Percentiles rank a stretch among this genome's conserved stretches.
Evolutionary conservation across 2,797 vertebrate genomes (phyloP).

Genomic region (Myiothlypis chrysogaster): DNA sequence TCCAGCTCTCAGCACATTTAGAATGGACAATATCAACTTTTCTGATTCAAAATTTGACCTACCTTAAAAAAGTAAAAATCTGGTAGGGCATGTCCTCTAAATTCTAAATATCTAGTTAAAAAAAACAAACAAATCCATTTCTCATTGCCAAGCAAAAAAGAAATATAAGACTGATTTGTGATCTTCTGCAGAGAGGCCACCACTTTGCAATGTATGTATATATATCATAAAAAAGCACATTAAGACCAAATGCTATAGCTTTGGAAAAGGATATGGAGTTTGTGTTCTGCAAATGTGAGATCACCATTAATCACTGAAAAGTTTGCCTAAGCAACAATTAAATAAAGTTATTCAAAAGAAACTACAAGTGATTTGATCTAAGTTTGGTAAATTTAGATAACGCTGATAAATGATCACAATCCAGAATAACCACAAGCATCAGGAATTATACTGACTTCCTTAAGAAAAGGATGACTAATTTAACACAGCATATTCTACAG

Average conservation of each 20-base stretch:
- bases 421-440: not conserved
- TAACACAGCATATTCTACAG: not conserved
- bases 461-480: not conserved
- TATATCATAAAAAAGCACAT: not conserved
- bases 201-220: slow-evolving; percentile 7
- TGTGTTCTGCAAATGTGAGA: not conserved
- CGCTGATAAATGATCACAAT: not conserved
- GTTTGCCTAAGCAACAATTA: not conserved
- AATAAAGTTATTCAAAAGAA: not conserved
- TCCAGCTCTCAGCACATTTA: slow-evolving; percentile 68
- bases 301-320: not conserved
- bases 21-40: slow-evolving; percentile 53
- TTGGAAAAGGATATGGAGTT: not conserved
- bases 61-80: slow-evolving; percentile 67
- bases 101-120: slow-evolving; percentile 69
- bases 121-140: slow-evolving; percentile 69
- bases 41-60: slow-evolving; percentile 61
- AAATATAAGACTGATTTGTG: slow-evolving; percentile 47
- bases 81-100: slow-evolving; percentile 64
- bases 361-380: not conserved
- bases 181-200: slow-evolving; percentile 45
- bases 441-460: not conserved
- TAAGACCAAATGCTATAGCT: not conserved
- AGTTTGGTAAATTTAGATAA: not conserved
- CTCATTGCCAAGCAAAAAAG: slow-evolving; percentile 57